phyloP scores from a whole-genome alignment of 2,888 invertebrate genomes.

The Ophioninae sp. region DNA sequence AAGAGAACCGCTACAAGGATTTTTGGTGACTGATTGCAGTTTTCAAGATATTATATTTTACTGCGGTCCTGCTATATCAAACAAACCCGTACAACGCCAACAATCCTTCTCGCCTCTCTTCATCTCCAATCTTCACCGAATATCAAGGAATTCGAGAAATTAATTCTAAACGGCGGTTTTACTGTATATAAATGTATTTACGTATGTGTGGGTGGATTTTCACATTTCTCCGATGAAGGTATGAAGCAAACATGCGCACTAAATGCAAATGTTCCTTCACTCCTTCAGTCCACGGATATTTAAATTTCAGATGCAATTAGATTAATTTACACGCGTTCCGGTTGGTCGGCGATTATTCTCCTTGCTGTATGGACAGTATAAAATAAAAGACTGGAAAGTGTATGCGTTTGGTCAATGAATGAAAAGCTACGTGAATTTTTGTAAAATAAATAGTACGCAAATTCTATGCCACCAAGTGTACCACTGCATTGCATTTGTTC shows the following conservation, averaged over 20 bases:
- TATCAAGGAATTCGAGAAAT: too few relatives aligned
- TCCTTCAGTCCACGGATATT: slow-evolving; percentile 64
- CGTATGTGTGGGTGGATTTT: background rate
- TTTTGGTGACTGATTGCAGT: too few relatives aligned
- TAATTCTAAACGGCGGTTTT: too few relatives aligned
- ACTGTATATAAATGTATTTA: background rate
- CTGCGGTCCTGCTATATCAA: too few relatives aligned
- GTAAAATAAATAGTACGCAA: slow-evolving; percentile 70
- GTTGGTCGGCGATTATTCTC: slow-evolving; percentile 68
- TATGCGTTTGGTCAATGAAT: slow-evolving; percentile 32
- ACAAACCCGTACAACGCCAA: too few relatives aligned
- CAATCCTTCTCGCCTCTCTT: too few relatives aligned
- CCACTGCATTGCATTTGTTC: too few relatives aligned
- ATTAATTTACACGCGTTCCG: slow-evolving; percentile 75
- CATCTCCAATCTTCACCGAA: too few relatives aligned
- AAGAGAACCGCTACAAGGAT: too few relatives aligned
- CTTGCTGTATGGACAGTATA: slow-evolving; percentile 57
- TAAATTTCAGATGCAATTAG: slow-evolving; percentile 79
- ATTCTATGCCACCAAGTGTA: slow-evolving; percentile 47
- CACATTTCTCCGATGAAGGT: background rate
- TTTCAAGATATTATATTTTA: too few relatives aligned
- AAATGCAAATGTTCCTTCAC: slow-evolving; percentile 74
- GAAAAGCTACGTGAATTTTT: slow-evolving; percentile 64
- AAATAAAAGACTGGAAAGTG: slow-evolving; percentile 33
- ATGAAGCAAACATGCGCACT: slow-evolving; percentile 67